These are phyloP conservation scores for Acleris holmiana DNA, from an alignment of 2,888 invertebrate genomes.

Conservation along the genomic window DNA sequence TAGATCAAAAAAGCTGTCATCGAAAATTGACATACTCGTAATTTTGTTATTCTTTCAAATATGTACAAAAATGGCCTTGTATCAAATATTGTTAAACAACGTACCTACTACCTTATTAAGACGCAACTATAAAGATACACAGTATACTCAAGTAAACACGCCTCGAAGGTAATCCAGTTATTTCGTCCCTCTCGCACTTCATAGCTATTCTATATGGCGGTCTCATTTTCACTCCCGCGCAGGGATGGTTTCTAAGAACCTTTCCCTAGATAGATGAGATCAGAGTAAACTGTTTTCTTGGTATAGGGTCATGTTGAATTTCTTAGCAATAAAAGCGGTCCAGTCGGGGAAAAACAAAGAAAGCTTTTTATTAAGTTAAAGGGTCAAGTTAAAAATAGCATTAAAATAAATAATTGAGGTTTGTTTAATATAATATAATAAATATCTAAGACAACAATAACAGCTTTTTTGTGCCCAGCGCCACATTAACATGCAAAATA, in stretches of 20 bases:
- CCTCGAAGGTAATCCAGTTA: constrained; percentile 71
- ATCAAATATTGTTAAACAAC: background rate
- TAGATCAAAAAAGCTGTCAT: background rate
- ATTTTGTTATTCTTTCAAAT: too few relatives aligned
- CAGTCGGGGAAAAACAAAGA: constrained; percentile 3
- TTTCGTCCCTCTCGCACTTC: constrained; percentile 49
- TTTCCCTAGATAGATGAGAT: constrained; percentile 41
- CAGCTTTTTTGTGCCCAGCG: too few relatives aligned
- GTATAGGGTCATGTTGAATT: constrained; percentile 45
- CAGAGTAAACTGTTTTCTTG: constrained; percentile 46
- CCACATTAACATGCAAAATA: too few relatives aligned
- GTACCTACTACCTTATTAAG: constrained; percentile 16
- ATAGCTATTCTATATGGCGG: constrained; percentile 31
- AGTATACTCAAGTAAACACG: constrained; percentile 54
- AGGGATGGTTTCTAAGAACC: constrained; percentile 69
- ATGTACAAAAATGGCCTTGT: too few relatives aligned
- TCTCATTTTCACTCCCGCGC: constrained; percentile 50
- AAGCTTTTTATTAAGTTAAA: background rate
- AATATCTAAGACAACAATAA: too few relatives aligned
- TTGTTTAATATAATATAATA: too few relatives aligned
- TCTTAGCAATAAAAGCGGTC: constrained; percentile 18
- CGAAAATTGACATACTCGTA: too few relatives aligned
- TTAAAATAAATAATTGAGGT: too few relatives aligned
- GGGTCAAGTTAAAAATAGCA: background rate
- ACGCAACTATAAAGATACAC: constrained; percentile 39